phyloP scores from a whole-genome alignment of 2,113 vertebrate genomes.

The Pelvicachromis taeniatus region DNA sequence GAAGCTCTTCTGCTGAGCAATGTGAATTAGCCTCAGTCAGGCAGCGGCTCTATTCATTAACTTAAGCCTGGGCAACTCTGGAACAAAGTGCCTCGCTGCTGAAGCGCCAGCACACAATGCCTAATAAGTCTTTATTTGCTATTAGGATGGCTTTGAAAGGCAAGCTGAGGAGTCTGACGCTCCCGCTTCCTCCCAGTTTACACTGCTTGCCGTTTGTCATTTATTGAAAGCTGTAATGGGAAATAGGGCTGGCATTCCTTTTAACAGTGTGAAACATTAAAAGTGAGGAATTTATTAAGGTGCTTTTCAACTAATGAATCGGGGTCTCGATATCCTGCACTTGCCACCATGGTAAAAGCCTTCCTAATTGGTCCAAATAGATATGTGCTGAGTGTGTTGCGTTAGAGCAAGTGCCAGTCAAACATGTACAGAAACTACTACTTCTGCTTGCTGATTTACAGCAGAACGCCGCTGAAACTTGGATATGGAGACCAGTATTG shows the following conservation, averaged over 20 bases:
- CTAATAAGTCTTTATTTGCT: slow-evolving; percentile 74
- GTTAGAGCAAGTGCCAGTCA: neutral
- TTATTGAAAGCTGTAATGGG: slow-evolving; percentile 74
- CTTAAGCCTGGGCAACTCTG: slow-evolving; percentile 64
- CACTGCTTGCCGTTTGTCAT: slow-evolving; percentile 69
- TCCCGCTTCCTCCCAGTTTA: slow-evolving; percentile 12
- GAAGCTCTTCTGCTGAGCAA: slow-evolving; percentile 54
- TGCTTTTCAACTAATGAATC: slow-evolving; percentile 77
- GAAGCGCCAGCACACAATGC: slow-evolving; percentile 52
- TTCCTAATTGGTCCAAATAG: slow-evolving; percentile 67
- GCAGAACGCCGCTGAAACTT: neutral
- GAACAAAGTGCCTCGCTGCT: slow-evolving; percentile 69
- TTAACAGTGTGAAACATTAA: slow-evolving; percentile 70
- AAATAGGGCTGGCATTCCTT: slow-evolving; percentile 54
- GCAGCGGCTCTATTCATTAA: slow-evolving; percentile 68
- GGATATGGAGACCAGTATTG: neutral
- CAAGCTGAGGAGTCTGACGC: slow-evolving; percentile 40
- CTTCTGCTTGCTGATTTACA: neutral
- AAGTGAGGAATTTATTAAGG: slow-evolving; percentile 73
- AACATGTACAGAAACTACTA: neutral
- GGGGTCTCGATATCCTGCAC: slow-evolving; percentile 22
- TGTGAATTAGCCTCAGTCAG: slow-evolving; percentile 63
- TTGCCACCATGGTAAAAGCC: slow-evolving; percentile 67
- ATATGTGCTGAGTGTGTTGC: slow-evolving; percentile 32
- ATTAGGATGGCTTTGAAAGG: slow-evolving; percentile 64